These are phyloP conservation scores for Papilio elwesi DNA, from an alignment of 2,888 invertebrate genomes.

Conservation along the genomic window DNA sequence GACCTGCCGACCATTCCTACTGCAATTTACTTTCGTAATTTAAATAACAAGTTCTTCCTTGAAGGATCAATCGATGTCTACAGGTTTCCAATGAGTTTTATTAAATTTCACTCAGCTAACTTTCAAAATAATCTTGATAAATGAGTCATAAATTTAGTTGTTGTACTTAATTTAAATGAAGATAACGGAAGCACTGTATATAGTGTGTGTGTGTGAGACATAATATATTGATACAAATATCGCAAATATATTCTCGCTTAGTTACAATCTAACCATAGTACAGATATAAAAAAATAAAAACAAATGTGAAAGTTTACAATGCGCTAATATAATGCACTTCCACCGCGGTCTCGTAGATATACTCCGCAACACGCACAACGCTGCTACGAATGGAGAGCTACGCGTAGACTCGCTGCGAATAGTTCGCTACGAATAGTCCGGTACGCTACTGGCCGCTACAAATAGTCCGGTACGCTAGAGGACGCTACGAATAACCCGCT, in stretches of 20 bases:
- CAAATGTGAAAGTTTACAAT: neutral
- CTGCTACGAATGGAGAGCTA: too few relatives aligned
- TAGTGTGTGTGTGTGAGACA: too few relatives aligned
- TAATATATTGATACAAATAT: too few relatives aligned
- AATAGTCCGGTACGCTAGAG: neutral
- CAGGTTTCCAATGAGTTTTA: neutral
- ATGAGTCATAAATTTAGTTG: neutral
- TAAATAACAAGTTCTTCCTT: too few relatives aligned
- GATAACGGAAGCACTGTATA: neutral
- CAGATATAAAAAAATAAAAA: neutral
- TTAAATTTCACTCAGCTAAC: neutral
- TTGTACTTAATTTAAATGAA: neutral
- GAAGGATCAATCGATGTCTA: too few relatives aligned
- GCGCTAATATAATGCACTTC: neutral
- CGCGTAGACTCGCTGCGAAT: too few relatives aligned
- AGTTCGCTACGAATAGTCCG: neutral
- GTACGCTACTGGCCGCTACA: neutral
- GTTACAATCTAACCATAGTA: neutral
- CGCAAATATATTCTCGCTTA: neutral
- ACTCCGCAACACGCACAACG: neutral
- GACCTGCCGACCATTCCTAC: too few relatives aligned
- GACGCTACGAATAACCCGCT: neutral
- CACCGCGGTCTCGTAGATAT: neutral
- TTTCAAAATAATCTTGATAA: neutral
- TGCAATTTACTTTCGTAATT: too few relatives aligned